Base-by-base conservation (phyloP, 2,888 invertebrate genomes). In the Perizoma affinitatum region DNA sequence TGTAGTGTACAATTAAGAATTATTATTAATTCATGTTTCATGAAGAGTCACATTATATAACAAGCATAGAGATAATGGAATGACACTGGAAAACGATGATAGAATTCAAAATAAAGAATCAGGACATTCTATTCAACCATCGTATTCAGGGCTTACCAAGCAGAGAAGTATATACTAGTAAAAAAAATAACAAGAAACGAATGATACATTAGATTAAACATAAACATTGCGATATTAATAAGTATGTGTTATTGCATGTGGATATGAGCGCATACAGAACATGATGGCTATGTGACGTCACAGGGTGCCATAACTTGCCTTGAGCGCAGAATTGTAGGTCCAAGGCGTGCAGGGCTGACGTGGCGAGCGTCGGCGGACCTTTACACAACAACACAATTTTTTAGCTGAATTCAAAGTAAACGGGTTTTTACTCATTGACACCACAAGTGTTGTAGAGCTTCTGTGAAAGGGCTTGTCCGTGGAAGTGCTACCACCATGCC, bases 301-400 rank as follows among this genome's bases (percentile, higher is more conserved):
- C 54, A 60, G 65, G 61, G 64, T 62, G 63, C 45, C 68, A 65
- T 61, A 65, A 90, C 90, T 88, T 90, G 88, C 90, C 88, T 90
- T 88, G 87, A 75, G 90, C 88, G 88, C 87, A 88, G 86, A 87
- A 90, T 83, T 88, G 90, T 64, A 89, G 86, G 83, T 88, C 90
- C 78, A 88, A 84, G 65, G 92, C 90, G 83, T 91, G 89, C 66
- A 92, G 88, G 68, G 92, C 91, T 78, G 92, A 88, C 79, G 92
- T 90, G 73, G 89, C 90, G 74, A 90, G 89, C 74, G 90, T 90
- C 76, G 92, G 89, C 65, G 89, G 88, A 87, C 89, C 89, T 88
- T 87, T 61, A 72, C 71, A 79, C 68, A 84, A 81, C 64, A 84
- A 79, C 65, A 66, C 59, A 69, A 60, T 45, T 60, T 55, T 70